Percentiles rank a stretch among this genome's conserved stretches.
These are phyloP conservation scores for Andrena haemorrhoa DNA, from an alignment of 2,888 invertebrate species.

Conservation along the genomic window DNA sequence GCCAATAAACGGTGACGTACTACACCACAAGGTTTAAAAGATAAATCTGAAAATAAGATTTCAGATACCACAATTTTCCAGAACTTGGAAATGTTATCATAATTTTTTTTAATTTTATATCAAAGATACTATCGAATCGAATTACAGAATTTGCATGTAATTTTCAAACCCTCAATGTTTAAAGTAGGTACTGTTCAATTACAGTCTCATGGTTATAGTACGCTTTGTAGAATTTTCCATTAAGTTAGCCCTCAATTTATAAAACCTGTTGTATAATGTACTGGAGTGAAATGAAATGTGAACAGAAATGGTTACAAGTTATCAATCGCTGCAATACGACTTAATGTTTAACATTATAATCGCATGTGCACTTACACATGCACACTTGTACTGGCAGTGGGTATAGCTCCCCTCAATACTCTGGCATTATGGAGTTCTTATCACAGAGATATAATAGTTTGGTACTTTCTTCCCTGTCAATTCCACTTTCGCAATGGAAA, in stretches of 20 bases:
- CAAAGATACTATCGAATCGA: background rate
- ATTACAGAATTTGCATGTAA: slow-evolving; percentile 2
- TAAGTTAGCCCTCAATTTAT: slow-evolving; percentile 33
- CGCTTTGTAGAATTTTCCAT: slow-evolving; percentile 23
- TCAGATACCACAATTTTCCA: background rate
- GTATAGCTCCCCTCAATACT: slow-evolving; percentile 80
- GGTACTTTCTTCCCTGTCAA: slow-evolving; percentile 70
- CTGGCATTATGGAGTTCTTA: slow-evolving; percentile 80
- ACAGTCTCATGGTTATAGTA: background rate
- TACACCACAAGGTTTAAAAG: background rate
- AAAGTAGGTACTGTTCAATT: background rate
- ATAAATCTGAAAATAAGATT: background rate
- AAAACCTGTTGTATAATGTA: slow-evolving; percentile 34
- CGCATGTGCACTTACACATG: slow-evolving; percentile 53
- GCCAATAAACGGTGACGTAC: background rate
- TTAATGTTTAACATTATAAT: slow-evolving; percentile 54
- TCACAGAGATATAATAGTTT: slow-evolving; percentile 82
- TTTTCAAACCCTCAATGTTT: background rate
- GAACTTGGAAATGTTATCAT: background rate
- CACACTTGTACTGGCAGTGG: slow-evolving; percentile 81
- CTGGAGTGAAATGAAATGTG: slow-evolving; percentile 26
- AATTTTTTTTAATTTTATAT: background rate
- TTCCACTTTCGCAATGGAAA: slow-evolving; percentile 19
- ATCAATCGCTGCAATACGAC: slow-evolving; percentile 37
- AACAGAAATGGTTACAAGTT: slow-evolving; percentile 33